Evolutionary conservation across 64 coral and sea anemone species (phyloP).

Genomic region (Orbicella faveolata): DNA sequence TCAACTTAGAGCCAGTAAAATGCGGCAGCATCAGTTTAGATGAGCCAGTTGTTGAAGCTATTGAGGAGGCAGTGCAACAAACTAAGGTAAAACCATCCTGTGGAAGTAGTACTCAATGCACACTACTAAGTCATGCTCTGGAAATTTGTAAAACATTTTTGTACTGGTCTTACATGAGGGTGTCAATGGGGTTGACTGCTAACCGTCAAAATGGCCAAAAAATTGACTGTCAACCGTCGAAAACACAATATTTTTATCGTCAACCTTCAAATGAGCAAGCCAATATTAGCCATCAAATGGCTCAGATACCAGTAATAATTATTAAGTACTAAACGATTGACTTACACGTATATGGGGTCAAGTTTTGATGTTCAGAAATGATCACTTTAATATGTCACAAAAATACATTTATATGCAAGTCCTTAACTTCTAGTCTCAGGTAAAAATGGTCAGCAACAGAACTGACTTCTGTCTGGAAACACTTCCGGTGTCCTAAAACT

Average conservation of each 20-base stretch:
- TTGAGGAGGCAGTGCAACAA: slow-evolving; percentile 61
- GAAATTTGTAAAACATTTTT: too few relatives aligned
- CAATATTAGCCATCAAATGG: slow-evolving; percentile 9
- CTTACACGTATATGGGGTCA: too few relatives aligned
- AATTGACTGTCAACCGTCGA: not conserved
- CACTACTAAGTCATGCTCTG: too few relatives aligned
- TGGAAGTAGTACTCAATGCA: too few relatives aligned
- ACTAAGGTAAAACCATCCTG: slow-evolving; percentile 28
- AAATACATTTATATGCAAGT: too few relatives aligned
- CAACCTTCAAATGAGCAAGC: not conserved
- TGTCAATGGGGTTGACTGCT: too few relatives aligned
- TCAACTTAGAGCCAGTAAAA: slow-evolving; percentile 65
- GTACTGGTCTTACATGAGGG: too few relatives aligned
- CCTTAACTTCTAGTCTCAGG: too few relatives aligned
- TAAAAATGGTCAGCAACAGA: not conserved
- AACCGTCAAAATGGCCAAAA: too few relatives aligned
- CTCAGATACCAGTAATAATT: not conserved
- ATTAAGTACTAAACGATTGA: not conserved
- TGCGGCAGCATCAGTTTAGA: slow-evolving; percentile 88
- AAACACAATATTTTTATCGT: not conserved
- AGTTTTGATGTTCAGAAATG: not conserved
- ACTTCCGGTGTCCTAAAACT: slow-evolving; percentile 30
- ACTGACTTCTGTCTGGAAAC: slow-evolving; percentile 36
- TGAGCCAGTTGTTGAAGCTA: slow-evolving; percentile 82
- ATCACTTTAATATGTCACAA: slow-evolving; percentile 10